Evolutionary conservation across 2,113 vertebrate species (phyloP), one percentile per base, ranked within the genome.

Genomic region (Pipra filicauda): DNA sequence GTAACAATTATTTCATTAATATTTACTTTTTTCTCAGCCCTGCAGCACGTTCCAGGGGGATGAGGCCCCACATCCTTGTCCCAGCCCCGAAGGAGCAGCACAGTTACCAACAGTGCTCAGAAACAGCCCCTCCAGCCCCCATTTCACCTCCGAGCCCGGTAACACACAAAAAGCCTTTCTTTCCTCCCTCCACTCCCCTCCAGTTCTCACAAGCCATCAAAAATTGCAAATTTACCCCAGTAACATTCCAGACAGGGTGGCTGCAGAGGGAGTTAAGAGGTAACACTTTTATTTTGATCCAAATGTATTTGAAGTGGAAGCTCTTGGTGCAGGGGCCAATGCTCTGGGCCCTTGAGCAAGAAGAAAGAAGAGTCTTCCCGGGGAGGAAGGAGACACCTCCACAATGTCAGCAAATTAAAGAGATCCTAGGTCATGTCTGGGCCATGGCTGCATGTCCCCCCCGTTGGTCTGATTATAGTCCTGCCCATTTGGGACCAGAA

Each of bases 61-160:
- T 41, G 69, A 39, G 20, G 49, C 15, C 28, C 14, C 48, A 9
- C 6, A 18, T 2, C 46, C 5, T 1, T 4, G 14, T 12, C 35
- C 54, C 27, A 4, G 49, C 49, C 11, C 54, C 4, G 83, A 30
- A 61, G 62, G 22, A 21, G 69, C 82, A 31, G 52, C 16, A 4
- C 1, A 4, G 54, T 33, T 15, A 27, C 48, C 26, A 13, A 1
- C 2, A 12, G 24, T 0, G 28, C 62, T 26, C 5, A 2, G 11
- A 20, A 30, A 57, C 51, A n/a, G 44, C 33, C 23, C 78, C 27
- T 52, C 37, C 43, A 12, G 10, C 6, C 11, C 58, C 9, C 20
- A 15, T 6, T 21, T 21, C 39, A 46, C 52, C 33, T 2, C 49
- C 5, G 28, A 18, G 19, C 44, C n/a, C 23, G 2, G 12, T 21